Evolutionary conservation across 2,797 vertebrate species (phyloP), one percentile per base, ranked within the genome.

Genomic region (Sebastes goodei): DNA sequence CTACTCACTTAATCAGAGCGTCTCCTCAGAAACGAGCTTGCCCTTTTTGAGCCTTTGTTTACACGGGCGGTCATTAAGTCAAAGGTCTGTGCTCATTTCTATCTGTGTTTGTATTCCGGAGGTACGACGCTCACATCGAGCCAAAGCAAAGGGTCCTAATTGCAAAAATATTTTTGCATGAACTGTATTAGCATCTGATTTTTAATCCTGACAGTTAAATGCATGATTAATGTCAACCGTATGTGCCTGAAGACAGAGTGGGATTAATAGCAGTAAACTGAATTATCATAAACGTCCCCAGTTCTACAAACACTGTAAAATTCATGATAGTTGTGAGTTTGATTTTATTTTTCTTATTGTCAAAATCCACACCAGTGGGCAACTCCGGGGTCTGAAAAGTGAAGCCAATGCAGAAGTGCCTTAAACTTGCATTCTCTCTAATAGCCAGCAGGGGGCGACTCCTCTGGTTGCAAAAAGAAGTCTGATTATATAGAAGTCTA

Each of bases 21-120:
- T 85, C 91, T 89, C 86, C 91, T 92, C 64, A 65, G 74, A 93
- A 93, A 95, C 83, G 81, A 94, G 91, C 80, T 71, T 89, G 86
- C 76, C 74, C 91, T 93, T 94, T 95, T 81, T 86, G 85, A 92
- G 89, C 87, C 86, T 92, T 85, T 93, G 92, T 93, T 88, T 91
- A 88, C 87, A 86, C 42, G 78, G 38, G 27, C 21, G 76, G 80
- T 74, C 78, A 88, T 92, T 89, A 91, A 91, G 85, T 90, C 88
- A 90, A 84, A 92, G 89, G 79, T 90, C 82, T 80, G 67, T 10
- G 52, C 83, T 69, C 64, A 69, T 86, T 78, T 82, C 81, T 29
- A 61, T 85, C 70, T 83, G 69, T 76, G 33, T 90, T 92, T 89
- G 85, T 78, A 83, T 78, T 88, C 82, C 32, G 8, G 62, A 68